A percentile compares a stretch with the other conserved stretches of the same genome.
Evolutionary conservation across 2,113 vertebrate species (phyloP).

Genomic region (Burhinus bistriatus): DNA sequence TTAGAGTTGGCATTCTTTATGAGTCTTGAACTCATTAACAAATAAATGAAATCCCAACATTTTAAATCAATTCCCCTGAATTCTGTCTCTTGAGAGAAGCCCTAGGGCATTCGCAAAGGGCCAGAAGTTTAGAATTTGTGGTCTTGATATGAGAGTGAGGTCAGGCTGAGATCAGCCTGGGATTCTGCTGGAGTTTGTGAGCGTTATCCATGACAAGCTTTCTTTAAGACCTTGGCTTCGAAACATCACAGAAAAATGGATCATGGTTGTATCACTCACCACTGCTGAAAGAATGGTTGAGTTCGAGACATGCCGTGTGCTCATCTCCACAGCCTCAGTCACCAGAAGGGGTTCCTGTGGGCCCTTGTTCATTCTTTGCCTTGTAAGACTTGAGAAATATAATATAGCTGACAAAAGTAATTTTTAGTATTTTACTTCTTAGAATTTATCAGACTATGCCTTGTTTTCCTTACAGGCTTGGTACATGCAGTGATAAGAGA

Average conservation of each 20-base stretch:
- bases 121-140: not conserved
- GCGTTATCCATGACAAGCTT: not conserved
- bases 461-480: not conserved
- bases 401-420: not conserved
- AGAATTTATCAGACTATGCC: not conserved
- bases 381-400: not conserved
- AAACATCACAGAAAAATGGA: not conserved
- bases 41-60: not conserved
- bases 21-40: not conserved
- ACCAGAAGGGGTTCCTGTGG: not conserved
- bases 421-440: not conserved
- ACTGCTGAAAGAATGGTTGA: not conserved
- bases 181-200: not conserved
- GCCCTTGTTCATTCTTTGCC: not conserved
- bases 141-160: not conserved
- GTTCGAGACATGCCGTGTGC: accelerated
- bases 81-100: not conserved
- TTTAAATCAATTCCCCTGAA: not conserved
- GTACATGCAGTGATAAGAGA: not conserved
- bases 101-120: not conserved
- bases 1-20: not conserved
- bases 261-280: not conserved
- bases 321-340: not conserved
- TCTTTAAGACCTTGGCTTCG: not conserved
- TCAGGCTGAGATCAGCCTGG: not conserved